These are phyloP conservation scores for Papilio demoleus DNA, from an alignment of 2,888 invertebrate genomes.

Conservation along the genomic window DNA sequence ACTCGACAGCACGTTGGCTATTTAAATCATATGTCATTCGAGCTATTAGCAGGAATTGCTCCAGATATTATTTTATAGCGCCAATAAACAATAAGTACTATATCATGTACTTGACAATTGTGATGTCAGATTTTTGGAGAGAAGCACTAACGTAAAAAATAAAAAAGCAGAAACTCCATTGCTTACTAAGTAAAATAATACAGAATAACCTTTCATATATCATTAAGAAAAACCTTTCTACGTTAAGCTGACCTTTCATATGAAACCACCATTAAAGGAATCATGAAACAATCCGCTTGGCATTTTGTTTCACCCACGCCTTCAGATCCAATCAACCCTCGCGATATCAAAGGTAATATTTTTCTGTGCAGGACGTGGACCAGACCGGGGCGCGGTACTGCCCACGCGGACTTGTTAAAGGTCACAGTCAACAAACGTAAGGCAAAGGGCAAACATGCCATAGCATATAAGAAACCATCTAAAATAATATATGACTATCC, in stretches of 20 bases:
- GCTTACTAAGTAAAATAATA: neutral
- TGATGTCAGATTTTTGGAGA: too few relatives aligned
- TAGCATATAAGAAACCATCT: neutral
- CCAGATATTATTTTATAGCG: neutral
- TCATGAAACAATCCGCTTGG: neutral
- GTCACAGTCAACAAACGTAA: neutral
- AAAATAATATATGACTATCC: neutral
- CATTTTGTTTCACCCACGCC: conserved; percentile 9
- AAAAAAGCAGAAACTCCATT: neutral
- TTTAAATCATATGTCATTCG: conserved; percentile 1
- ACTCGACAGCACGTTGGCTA: conserved; percentile 4
- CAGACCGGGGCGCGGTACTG: neutral
- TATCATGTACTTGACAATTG: neutral
- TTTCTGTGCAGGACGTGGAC: conserved; percentile 3
- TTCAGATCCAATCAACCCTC: neutral
- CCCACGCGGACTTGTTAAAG: conserved; percentile 17
- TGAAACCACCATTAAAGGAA: conserved; percentile 12
- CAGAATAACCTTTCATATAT: neutral
- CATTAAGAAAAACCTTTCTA: conserved; percentile 3
- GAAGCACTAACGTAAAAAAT: neutral
- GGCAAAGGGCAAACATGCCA: neutral
- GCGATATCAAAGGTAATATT: neutral
- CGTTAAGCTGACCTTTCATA: conserved; percentile 9
- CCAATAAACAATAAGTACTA: neutral
- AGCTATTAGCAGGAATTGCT: neutral